Evolutionary conservation across 2,797 vertebrate genomes (phyloP).

Genomic region (Phyllotis vaccarum): DNA sequence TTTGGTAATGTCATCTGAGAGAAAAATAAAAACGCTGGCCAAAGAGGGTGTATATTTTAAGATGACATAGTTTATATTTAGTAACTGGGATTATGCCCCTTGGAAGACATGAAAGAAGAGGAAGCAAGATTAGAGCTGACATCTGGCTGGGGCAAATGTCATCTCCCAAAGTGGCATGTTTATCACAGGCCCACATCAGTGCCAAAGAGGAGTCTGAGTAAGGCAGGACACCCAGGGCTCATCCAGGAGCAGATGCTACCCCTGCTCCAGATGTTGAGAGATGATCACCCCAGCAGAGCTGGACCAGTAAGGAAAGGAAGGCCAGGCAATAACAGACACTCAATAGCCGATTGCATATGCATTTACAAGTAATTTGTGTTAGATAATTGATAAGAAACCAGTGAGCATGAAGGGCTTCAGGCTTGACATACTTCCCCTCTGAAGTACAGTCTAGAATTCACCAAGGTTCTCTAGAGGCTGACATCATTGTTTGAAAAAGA

Average conservation of each 20-base stretch:
- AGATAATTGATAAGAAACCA: fast-evolving
- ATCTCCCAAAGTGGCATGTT: slow-evolving; percentile 42
- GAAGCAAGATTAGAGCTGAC: slow-evolving; percentile 68
- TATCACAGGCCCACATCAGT: neutral
- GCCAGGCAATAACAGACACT: neutral
- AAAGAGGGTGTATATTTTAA: slow-evolving; percentile 73
- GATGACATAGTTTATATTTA: slow-evolving; percentile 79
- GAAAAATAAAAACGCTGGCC: slow-evolving; percentile 70
- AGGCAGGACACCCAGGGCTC: neutral
- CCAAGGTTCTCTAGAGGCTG: neutral
- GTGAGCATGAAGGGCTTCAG: fast-evolving
- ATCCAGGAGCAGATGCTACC: neutral
- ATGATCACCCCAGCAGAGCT: neutral
- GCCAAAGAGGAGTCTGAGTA: neutral
- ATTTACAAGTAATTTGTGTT: no score
- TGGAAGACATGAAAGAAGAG: slow-evolving; percentile 71
- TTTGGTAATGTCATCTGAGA: slow-evolving; percentile 68
- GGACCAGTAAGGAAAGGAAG: neutral
- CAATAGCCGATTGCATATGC: neutral
- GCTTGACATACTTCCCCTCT: neutral
- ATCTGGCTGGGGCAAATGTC: slow-evolving; percentile 66
- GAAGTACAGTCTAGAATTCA: neutral
- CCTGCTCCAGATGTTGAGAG: neutral
- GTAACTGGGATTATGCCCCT: slow-evolving; percentile 59
- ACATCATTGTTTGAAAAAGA: slow-evolving; percentile 30